Base-by-base conservation (phyloP, 2,888 invertebrate genomes). In the Amblyjoppa fuscipennis region DNA sequence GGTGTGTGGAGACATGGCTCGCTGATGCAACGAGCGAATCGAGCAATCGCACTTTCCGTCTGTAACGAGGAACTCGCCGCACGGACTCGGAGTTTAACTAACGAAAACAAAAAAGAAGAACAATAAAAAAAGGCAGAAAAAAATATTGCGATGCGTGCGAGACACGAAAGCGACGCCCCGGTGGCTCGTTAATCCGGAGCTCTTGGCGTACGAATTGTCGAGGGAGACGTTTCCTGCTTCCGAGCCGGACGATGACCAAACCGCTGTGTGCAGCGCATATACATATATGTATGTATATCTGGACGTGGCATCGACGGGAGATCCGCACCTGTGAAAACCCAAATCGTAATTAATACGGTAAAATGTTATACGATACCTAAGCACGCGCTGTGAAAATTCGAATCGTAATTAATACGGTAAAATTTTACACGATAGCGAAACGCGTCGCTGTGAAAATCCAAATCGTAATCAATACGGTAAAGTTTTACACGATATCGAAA, bases 11-110 rank as follows among this genome's bases (percentile, higher is more conserved):
- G 16, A 64, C 64, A 31, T 13, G 31, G 69, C 66, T 53, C 25
- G 70, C 81, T 81, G 84, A 81, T 84, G 84, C 84, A 84, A 84
- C 75, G 68, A 49, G 34, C 81, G 70, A 68, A 53, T 69, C 84
- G 75, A 84, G 81, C 81, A 84, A 80, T 84, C 81, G 84, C 84
- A 84, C 84, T 81, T 81, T 84, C 81, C 68, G 74, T 53, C 16
- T 25, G 66, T 66, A 80, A 80, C 68, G 74, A 66, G 73, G 66
- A 56, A 66, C 41, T 4, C 7, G 34, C 34, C 6, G 34, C 11
- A 34, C 74, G 51, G 38, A 38, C 56, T 20, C 51, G 41, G 16
- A 68, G 16, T 45, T 28, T 3, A 61, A 49, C 45, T 49, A 61
- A 61, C 64, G 9, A 25, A 28, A 34, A 53, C 28, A 71, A 51